phyloP scores from a whole-genome alignment of 2,888 invertebrate species.

The Mechanitis messenoides region DNA sequence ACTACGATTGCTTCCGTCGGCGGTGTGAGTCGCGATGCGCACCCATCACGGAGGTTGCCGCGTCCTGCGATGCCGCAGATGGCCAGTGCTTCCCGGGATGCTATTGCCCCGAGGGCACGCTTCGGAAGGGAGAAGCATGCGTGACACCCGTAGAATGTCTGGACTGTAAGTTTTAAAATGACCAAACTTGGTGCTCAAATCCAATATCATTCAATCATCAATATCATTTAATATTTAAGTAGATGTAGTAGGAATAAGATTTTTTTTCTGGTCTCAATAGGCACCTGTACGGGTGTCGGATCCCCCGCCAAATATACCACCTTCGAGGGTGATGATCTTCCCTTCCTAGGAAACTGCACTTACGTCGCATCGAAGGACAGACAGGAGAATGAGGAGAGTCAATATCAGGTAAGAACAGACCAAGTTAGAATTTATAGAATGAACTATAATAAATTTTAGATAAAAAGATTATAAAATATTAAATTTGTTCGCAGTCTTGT shows the following conservation, averaged over 20 bases:
- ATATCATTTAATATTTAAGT: too few species aligned
- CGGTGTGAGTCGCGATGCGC: slow-evolving; percentile 88
- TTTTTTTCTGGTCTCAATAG: slow-evolving; percentile 35
- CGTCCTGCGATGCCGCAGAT: slow-evolving; percentile 79
- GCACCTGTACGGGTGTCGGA: slow-evolving; percentile 84
- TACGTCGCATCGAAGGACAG: slow-evolving; percentile 85
- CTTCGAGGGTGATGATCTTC: slow-evolving; percentile 87
- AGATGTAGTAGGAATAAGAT: too few species aligned
- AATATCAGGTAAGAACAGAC: slow-evolving; percentile 50
- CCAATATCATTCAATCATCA: not conserved
- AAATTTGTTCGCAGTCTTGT: not conserved
- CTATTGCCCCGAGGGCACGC: slow-evolving; percentile 86
- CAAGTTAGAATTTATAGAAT: not conserved
- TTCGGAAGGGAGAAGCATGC: slow-evolving; percentile 80
- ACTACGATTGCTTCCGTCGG: slow-evolving; percentile 87
- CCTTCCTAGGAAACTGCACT: slow-evolving; percentile 89
- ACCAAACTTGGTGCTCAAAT: not conserved
- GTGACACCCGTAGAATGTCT: slow-evolving; percentile 83
- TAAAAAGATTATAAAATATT: not conserved
- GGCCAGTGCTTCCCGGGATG: slow-evolving; percentile 88
- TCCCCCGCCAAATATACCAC: slow-evolving; percentile 86
- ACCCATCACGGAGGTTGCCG: slow-evolving; percentile 34
- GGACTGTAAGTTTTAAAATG: slow-evolving; percentile 77
- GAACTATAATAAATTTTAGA: not conserved
- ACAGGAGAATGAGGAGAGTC: slow-evolving; percentile 71